These are phyloP conservation scores for Microcebus murinus DNA, from an alignment of 2,113 vertebrate species.

Conservation along the genomic window DNA sequence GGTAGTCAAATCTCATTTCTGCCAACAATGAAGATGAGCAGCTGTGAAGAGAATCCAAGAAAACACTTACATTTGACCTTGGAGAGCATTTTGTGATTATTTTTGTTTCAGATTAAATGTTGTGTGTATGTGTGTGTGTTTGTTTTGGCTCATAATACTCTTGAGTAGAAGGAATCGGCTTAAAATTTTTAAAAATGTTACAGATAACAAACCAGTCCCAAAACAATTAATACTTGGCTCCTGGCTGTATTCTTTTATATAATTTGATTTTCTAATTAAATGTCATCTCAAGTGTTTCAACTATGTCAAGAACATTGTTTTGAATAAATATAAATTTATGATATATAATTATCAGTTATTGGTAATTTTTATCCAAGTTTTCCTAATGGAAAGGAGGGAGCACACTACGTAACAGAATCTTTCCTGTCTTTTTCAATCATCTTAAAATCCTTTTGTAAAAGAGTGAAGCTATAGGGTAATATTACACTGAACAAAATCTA, in stretches of 20 bases:
- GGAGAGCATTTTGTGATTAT: neutral
- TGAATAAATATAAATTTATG: slow-evolving; percentile 3
- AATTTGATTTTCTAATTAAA: slow-evolving; percentile 40
- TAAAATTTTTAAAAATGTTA: neutral
- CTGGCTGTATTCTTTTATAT: neutral
- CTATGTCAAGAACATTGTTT: neutral
- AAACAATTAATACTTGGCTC: neutral
- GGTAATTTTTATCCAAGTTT: neutral
- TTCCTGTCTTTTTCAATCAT: neutral
- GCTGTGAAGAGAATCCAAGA: neutral
- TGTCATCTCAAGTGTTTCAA: neutral
- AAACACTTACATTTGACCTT: neutral
- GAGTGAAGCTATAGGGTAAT: neutral
- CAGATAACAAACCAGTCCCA: neutral
- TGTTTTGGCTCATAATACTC: neutral
- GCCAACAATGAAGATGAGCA: neutral
- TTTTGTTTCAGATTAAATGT: slow-evolving; percentile 49
- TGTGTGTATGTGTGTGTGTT: no score
- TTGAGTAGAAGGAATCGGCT: slow-evolving; percentile 19
- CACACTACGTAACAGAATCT: neutral
- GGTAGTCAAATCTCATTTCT: neutral
- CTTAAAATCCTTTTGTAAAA: neutral
- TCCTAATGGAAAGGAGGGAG: neutral
- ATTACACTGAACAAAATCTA: neutral
- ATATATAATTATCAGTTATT: neutral